phyloP scores from a whole-genome alignment of 2,113 vertebrate genomes.

The Vidua macroura region DNA sequence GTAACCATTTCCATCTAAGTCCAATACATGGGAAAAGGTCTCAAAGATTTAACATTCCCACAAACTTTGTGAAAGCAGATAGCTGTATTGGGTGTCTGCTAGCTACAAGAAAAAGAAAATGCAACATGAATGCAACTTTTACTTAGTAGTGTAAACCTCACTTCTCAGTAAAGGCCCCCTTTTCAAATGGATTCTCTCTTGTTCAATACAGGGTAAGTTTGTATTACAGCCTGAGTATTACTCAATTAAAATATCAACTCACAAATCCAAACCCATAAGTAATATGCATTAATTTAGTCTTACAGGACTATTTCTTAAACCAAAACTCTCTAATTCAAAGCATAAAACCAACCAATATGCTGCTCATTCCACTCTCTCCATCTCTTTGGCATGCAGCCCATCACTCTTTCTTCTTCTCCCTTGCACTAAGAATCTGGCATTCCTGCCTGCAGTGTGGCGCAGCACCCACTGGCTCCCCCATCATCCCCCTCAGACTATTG shows the following conservation, averaged over 20 bases:
- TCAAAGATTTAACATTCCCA: background rate
- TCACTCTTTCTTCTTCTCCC: background rate
- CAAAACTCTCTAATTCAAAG: background rate
- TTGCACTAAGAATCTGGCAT: background rate
- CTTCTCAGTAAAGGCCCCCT: background rate
- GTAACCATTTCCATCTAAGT: conserved; percentile 17
- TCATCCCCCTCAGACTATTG: background rate
- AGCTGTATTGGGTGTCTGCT: background rate
- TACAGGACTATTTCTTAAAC: background rate
- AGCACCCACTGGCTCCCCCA: background rate
- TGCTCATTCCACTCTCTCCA: background rate
- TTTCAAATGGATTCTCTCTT: background rate
- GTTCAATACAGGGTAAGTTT: background rate
- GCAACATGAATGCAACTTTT: background rate
- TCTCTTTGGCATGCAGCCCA: background rate
- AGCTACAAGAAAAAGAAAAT: background rate
- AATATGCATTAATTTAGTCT: background rate
- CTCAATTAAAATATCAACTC: background rate
- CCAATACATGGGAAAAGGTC: background rate
- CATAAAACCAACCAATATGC: background rate
- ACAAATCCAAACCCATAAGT: background rate
- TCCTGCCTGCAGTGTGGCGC: background rate
- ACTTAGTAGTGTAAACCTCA: background rate
- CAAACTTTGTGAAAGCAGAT: background rate
- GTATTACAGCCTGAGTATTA: background rate